These are phyloP conservation scores for Calyptommatus sinebrachiatus DNA, from an alignment of 2,113 vertebrate species.

Conservation along the genomic window DNA sequence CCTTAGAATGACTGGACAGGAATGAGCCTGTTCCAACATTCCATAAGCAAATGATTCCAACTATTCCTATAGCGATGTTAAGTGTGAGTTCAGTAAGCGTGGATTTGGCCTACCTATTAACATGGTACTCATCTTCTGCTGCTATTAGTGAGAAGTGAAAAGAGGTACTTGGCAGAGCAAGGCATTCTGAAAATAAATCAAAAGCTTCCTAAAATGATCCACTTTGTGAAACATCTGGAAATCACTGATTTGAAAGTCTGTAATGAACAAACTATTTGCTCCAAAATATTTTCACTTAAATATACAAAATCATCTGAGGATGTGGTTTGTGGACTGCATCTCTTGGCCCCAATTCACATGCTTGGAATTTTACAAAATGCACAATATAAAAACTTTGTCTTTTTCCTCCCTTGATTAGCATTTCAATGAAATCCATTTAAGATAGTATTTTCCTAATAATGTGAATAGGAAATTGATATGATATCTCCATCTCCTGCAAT, in stretches of 20 bases:
- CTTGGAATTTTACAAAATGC: slow-evolving; percentile 3
- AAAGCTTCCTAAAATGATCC: not conserved
- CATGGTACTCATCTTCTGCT: not conserved
- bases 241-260: not conserved
- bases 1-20: too few species aligned
- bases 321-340: slow-evolving; percentile 22
- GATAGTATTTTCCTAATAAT: not conserved
- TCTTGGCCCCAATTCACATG: not conserved
- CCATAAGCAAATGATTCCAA: too few species aligned
- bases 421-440: not conserved
- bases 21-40: too few species aligned
- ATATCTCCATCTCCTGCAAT: not conserved
- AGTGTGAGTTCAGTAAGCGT: too few species aligned
- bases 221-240: slow-evolving; percentile 7
- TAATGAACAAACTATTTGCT: slow-evolving; percentile 20
- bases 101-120: not conserved
- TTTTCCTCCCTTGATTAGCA: not conserved
- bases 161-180: not conserved
- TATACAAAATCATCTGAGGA: slow-evolving; percentile 1
- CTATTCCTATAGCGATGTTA: too few species aligned
- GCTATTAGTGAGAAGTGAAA: not conserved
- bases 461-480: not conserved
- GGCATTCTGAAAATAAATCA: not conserved
- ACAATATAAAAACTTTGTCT: not conserved
- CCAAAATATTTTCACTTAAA: slow-evolving; percentile 8